Evolutionary conservation across 2,888 invertebrate genomes (phyloP), one percentile per base, ranked within the genome.

Genomic region (Amphipyra berbera): DNA sequence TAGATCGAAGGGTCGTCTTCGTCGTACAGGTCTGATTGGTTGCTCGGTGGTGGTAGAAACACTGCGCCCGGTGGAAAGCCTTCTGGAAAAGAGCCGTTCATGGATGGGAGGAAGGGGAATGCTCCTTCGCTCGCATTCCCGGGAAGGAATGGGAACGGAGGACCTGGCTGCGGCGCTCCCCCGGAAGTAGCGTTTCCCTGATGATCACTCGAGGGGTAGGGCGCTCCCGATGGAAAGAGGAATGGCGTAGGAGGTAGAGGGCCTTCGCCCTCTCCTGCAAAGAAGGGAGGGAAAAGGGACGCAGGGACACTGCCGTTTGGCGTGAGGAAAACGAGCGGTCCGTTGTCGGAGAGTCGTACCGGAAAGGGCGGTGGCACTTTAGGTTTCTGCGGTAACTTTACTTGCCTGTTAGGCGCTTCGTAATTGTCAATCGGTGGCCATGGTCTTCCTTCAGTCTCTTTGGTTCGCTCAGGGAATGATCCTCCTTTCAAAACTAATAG

Each of bases 281-380:
- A 95, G 94, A 96, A 96, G 90, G 96, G 95, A 95, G 96, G 95
- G 96, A 96, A 96, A 91, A 95, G 84, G 95, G 96, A 93, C 95
- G 96, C 95, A 95, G 97, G 95, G 95, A 96, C 95, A 95, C 97
- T 96, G 83, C 96, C 96, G 95, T 97, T 97, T 94, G 96, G 96
- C 90, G 97, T 97, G 94, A 98, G 96, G 96, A 98, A 97, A 95
- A 97, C 97, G 92, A 98, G 96, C 88, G 98, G 98, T 85, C 98
- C 98, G 87, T 97, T 96, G 88, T 98, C 97, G 90, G 96, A 96
- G 91, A 98, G 96, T 95, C 97, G 98, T 92, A 98, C 97, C 88
- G 98, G 98, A 97, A 98, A 98, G 95, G 98, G 98, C 96, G 98
- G 98, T 91, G 98, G 98, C 82, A 98, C 96, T 91, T 97, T 97